Base-by-base conservation (phyloP, 2,888 invertebrate species). In the Polyommatus iphigenia region DNA sequence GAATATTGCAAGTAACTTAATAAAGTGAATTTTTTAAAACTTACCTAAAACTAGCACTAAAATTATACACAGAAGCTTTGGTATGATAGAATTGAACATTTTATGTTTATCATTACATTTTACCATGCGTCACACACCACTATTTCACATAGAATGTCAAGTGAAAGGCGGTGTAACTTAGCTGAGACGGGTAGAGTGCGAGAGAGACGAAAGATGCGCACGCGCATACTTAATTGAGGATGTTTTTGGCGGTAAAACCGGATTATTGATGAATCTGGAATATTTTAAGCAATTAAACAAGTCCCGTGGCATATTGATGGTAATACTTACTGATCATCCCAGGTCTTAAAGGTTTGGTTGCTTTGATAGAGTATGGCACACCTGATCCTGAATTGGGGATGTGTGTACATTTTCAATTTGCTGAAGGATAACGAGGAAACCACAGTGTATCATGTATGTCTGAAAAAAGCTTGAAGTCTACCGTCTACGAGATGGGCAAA, bases 101-200 rank as follows among this genome's bases (percentile, higher is more conserved):
- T 85, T 84, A n/a, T 76, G 62, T 79, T 80, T 57, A 76, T 81
- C 77, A 84, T 50, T 15, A 75, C 84, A 84, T 85, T 81, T 82
- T 83, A 78, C 57, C 36, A 18, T 75, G 50, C 24, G 75, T 50
- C 46, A 75, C 29, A 29, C 15, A 32, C 0, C 29, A 50, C 20
- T 50, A 29, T 50, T 75, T 75, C 75, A 75, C 75, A 50, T 75
- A 50, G 75, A 50, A 75, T 75, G 75, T 78, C 84, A 86, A 92
- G 92, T 92, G 93, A 92, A 93, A 93, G 93, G 90, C 89, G 81
- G 78, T 79, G 79, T 79, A 83, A 87, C 87, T 88, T 86, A 84
- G 73, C 78, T 41, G 87, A 85, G 89, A 89, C 82, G 81, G 85
- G 24, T 77, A 80, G 80, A 82, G 75, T 76, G 80, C 80, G 76